Evolutionary conservation across 1,140 invertebrate species (phyloP).

Genomic region (Drosophila equinoxialis): DNA sequence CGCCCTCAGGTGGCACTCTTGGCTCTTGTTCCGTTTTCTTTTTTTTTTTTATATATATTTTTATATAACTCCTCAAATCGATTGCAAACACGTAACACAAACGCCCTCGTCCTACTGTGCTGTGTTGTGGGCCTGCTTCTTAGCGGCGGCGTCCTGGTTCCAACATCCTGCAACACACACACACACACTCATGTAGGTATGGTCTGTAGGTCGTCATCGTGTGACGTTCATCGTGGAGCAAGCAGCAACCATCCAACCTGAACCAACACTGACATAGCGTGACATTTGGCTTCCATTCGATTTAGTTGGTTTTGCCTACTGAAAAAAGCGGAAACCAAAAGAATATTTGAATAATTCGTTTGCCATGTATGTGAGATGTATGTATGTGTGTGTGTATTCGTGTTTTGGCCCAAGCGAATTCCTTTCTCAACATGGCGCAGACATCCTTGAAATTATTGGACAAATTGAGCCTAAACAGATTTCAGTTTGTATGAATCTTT

Average conservation of each 20-base stretch:
- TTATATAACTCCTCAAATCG: conserved; percentile 81
- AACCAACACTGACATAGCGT: conserved; percentile 55
- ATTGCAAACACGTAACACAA: conserved; percentile 78
- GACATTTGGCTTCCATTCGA: conserved; percentile 76
- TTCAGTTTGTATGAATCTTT: not conserved
- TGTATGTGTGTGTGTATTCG: not conserved
- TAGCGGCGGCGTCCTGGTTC: conserved; percentile 13
- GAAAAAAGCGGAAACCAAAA: conserved; percentile 21
- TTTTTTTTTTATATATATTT: conserved; percentile 47
- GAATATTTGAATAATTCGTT: conserved; percentile 67
- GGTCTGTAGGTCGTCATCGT: conserved; percentile 1
- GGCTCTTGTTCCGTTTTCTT: conserved; percentile 14
- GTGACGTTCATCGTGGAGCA: conserved; percentile 45
- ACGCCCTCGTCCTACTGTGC: conserved; percentile 10
- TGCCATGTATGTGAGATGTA: not conserved
- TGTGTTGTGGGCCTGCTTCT: conserved; percentile 9
- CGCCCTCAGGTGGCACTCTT: conserved; percentile 43
- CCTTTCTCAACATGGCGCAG: conserved; percentile 38
- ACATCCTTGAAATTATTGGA: conserved; percentile 61
- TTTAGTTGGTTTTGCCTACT: conserved; percentile 54
- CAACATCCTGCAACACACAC: conserved; percentile 39
- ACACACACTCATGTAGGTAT: not conserved
- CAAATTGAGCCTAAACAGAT: conserved; percentile 65
- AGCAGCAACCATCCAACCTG: conserved; percentile 14
- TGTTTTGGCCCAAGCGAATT: conserved; percentile 45